Evolutionary conservation across 2,797 vertebrate genomes (phyloP).

Genomic region (Toxotes lorentzi): DNA sequence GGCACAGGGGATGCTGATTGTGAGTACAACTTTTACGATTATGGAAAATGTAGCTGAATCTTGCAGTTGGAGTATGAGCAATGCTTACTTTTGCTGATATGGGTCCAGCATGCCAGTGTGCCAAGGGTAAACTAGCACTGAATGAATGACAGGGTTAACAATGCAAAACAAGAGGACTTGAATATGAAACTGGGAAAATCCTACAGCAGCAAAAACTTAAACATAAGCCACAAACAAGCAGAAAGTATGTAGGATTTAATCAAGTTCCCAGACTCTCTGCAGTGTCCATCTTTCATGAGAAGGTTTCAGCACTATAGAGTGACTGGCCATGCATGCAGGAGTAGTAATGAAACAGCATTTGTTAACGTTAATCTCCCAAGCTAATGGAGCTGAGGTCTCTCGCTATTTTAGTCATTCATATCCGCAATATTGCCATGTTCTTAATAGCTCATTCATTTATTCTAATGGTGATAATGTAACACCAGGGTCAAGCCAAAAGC

Average conservation of each 20-base stretch:
- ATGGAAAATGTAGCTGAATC: slow-evolving; percentile 13
- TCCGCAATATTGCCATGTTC: slow-evolving; percentile 14
- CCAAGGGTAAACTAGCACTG: neutral
- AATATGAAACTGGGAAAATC: neutral
- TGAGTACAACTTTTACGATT: slow-evolving; percentile 27
- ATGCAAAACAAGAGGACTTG: slow-evolving; percentile 7
- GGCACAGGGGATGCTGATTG: slow-evolving; percentile 20
- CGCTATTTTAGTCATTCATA: slow-evolving; percentile 47
- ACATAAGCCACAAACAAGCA: slow-evolving; percentile 11
- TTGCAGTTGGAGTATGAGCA: slow-evolving; percentile 1
- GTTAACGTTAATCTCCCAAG: slow-evolving; percentile 37
- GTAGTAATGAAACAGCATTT: slow-evolving; percentile 57
- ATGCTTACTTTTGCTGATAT: slow-evolving; percentile 19
- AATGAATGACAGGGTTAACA: neutral
- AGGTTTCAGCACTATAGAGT: slow-evolving; percentile 31
- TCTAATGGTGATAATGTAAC: slow-evolving; percentile 23
- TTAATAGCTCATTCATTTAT: slow-evolving; percentile 43
- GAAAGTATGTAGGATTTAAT: slow-evolving; percentile 25
- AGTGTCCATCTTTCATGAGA: slow-evolving; percentile 41
- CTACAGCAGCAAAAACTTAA: neutral
- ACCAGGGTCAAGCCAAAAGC: slow-evolving; percentile 8
- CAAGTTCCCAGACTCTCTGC: slow-evolving; percentile 16
- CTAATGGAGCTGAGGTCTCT: slow-evolving; percentile 44
- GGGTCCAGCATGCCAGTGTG: neutral
- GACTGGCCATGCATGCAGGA: slow-evolving; percentile 38